Percentiles rank a stretch among this genome's conserved stretches.
These are phyloP conservation scores for Sarcoramphus papa DNA, from an alignment of 2,797 vertebrate genomes.

Conservation along the genomic window DNA sequence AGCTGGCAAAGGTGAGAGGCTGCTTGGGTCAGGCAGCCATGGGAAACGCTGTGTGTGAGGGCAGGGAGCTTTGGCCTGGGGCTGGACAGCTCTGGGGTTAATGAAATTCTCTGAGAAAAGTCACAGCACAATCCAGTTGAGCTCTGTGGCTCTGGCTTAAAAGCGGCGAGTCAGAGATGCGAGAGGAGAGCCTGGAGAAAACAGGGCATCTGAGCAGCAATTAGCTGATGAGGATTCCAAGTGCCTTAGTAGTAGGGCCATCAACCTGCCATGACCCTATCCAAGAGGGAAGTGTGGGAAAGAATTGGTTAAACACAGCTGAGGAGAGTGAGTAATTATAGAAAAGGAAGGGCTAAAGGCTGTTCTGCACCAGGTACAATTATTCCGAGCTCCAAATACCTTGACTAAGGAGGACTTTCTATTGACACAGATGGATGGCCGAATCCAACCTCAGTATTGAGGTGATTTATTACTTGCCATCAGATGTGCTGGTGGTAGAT, in stretches of 20 bases:
- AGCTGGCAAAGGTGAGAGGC: neutral
- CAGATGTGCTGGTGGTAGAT: neutral
- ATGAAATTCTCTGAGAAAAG: neutral
- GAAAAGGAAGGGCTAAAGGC: neutral
- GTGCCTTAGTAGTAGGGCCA: neutral
- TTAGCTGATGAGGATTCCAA: neutral
- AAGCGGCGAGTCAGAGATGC: neutral
- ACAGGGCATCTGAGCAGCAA: neutral
- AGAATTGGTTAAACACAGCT: neutral
- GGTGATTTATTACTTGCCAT: neutral
- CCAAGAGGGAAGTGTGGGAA: neutral
- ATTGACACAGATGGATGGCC: neutral
- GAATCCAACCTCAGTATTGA: neutral
- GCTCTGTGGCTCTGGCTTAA: neutral
- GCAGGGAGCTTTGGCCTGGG: neutral
- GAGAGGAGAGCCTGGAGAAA: neutral
- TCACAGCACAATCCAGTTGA: neutral
- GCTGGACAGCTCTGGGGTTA: neutral
- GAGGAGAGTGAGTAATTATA: neutral
- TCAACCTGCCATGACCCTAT: neutral
- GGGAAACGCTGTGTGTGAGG: accelerated
- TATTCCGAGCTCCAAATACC: neutral
- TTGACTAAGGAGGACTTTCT: neutral
- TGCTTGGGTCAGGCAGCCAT: neutral
- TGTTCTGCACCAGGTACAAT: neutral